Conservation (phyloP, 2,797 vertebrate species). For the Sternotherus odoratus region DNA sequence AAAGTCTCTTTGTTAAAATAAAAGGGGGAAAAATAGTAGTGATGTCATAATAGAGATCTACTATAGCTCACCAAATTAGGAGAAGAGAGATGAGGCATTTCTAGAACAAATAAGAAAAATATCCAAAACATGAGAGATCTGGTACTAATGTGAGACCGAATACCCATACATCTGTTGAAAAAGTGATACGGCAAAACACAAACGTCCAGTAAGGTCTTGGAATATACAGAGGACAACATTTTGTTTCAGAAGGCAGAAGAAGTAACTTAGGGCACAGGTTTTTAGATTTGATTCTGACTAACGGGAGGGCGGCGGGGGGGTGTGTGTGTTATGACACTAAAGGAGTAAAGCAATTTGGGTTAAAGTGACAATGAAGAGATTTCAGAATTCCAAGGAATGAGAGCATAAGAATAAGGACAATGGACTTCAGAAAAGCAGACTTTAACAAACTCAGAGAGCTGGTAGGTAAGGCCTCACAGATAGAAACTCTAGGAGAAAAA, state of each 20-base stretch:
- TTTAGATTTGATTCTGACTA: no score
- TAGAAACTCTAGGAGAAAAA: no score
- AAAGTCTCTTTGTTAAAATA: neutral
- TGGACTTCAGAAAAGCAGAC: no score
- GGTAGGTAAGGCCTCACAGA: no score
- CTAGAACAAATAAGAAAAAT: neutral
- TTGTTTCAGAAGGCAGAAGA: neutral
- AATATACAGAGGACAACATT: neutral
- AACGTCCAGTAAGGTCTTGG: neutral
- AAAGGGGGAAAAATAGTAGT: neutral
- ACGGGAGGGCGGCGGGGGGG: no score
- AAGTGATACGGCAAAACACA: neutral
- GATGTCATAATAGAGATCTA: neutral
- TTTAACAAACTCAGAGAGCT: no score
- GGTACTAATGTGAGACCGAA: neutral
- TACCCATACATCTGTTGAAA: neutral
- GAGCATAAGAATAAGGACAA: no score
- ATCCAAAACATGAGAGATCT: neutral
- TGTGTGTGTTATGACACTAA: no score
- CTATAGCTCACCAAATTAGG: neutral
- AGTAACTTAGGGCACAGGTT: no score
- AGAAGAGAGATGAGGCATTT: neutral
- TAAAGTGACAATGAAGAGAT: no score
- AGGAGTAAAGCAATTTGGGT: no score
- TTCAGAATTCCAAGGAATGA: no score